Conservation (phyloP, 2,888 invertebrate species). For the Cryptosula pallasiana region DNA sequence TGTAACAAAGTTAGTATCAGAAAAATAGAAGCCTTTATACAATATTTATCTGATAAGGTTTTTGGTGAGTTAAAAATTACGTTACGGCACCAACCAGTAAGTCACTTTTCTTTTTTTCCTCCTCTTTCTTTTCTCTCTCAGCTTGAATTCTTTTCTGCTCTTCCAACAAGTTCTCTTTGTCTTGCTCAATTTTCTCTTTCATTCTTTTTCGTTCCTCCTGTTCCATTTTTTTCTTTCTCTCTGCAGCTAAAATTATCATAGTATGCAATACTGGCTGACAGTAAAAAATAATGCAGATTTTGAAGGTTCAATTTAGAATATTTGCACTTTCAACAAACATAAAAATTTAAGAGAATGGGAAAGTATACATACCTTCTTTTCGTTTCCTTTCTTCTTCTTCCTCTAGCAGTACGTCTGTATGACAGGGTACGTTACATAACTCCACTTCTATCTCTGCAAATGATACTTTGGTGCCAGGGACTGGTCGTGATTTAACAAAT, state of each 20-base stretch:
- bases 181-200: constrained; percentile 27
- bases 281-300: too few relatives aligned
- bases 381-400: constrained; percentile 35
- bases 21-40: too few relatives aligned
- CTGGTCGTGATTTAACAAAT: constrained; percentile 39
- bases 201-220: constrained; percentile 28
- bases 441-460: constrained; percentile 49
- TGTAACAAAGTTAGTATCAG: too few relatives aligned
- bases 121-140: constrained; percentile 31
- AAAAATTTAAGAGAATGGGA: too few relatives aligned
- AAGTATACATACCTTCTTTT: constrained; percentile 36
- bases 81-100: constrained; percentile 38
- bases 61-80: too few relatives aligned
- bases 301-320: too few relatives aligned
- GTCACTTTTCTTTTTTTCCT: constrained; percentile 32
- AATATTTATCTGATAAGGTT: too few relatives aligned
- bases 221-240: constrained; percentile 26
- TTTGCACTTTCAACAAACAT: too few relatives aligned
- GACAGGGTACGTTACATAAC: constrained; percentile 45
- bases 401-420: constrained; percentile 35
- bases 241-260: constrained; percentile 27
- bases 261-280: too few relatives aligned
- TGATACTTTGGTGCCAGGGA: constrained; percentile 40
- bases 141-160: constrained; percentile 24
- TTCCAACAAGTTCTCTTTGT: neutral